phyloP scores from a whole-genome alignment of 1,140 invertebrate species.

The Elysia chlorotica region DNA sequence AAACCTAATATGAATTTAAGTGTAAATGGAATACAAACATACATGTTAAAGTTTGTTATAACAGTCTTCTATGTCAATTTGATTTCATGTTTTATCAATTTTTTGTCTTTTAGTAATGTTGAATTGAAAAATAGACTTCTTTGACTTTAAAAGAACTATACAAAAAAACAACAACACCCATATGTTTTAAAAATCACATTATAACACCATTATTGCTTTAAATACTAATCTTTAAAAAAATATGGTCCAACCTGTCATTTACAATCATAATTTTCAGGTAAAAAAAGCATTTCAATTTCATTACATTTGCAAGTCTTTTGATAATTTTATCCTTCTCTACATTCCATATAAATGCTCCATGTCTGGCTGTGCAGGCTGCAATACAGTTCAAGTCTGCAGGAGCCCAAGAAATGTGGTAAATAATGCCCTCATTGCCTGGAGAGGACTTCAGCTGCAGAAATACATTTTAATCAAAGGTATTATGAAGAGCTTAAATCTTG shows the following conservation, averaged over 20 bases:
- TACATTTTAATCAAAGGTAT: too few relatives aligned
- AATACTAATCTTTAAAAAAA: not conserved
- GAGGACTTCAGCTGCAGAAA: conserved; percentile 58
- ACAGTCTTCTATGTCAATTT: too few relatives aligned
- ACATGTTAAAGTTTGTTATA: too few relatives aligned
- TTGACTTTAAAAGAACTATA: not conserved
- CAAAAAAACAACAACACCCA: too few relatives aligned
- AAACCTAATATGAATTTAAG: too few relatives aligned
- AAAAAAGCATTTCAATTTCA: too few relatives aligned
- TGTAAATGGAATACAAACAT: too few relatives aligned
- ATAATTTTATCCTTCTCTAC: conserved; percentile 55
- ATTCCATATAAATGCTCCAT: conserved; percentile 64
- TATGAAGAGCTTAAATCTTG: too few relatives aligned
- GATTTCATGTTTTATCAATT: too few relatives aligned
- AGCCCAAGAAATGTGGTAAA: conserved; percentile 65
- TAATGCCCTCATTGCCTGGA: conserved; percentile 63
- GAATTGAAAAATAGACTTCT: not conserved
- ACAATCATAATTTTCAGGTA: too few relatives aligned
- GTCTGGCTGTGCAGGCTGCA: conserved; percentile 61
- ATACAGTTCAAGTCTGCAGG: conserved; percentile 64
- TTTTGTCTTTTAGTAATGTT: not conserved
- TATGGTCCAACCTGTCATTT: not conserved
- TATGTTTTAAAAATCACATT: too few relatives aligned
- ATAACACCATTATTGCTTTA: too few relatives aligned
- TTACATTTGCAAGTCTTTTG: conserved; percentile 57